Percentiles rank a stretch among this genome's conserved stretches.
Evolutionary conservation across 2,113 vertebrate species (phyloP).

Genomic region (Laticauda colubrina): DNA sequence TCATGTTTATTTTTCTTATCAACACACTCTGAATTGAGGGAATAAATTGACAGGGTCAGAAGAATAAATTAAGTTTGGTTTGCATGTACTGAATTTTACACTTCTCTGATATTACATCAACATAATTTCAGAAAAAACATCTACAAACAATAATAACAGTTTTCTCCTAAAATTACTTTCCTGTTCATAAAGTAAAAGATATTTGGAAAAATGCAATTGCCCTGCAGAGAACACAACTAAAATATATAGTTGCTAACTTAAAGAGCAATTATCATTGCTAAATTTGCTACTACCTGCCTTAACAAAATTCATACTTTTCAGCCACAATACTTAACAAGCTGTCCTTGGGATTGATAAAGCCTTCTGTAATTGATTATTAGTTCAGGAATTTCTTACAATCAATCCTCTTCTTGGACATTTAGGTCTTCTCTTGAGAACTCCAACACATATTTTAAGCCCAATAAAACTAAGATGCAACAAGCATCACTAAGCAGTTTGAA

Average conservation of each 20-base stretch:
- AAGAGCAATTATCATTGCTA: slow-evolving; percentile 25
- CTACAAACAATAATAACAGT: background rate
- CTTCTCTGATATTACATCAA: background rate
- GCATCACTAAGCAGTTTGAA: slow-evolving; percentile 5
- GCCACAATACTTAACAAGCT: background rate
- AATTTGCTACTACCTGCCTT: slow-evolving; percentile 13
- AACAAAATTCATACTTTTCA: slow-evolving; percentile 15
- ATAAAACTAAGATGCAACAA: slow-evolving; percentile 29
- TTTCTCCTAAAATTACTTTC: background rate
- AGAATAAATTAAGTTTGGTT: background rate
- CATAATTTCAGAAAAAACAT: background rate
- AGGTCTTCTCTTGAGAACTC: slow-evolving; percentile 19
- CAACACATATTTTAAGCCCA: slow-evolving; percentile 2
- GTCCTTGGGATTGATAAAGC: slow-evolving; percentile 19
- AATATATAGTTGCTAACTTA: background rate
- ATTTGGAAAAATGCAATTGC: slow-evolving; percentile 7
- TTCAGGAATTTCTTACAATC: background rate
- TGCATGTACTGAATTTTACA: background rate
- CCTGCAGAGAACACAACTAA: background rate
- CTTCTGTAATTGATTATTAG: slow-evolving; percentile 30
- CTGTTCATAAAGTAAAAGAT: background rate
- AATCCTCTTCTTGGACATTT: slow-evolving; percentile 37
- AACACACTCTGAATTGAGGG: background rate
- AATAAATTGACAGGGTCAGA: background rate
- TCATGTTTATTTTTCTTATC: background rate